Evolutionary conservation across 2,888 invertebrate species (phyloP).

Genomic region (Melieria crassipennis): DNA sequence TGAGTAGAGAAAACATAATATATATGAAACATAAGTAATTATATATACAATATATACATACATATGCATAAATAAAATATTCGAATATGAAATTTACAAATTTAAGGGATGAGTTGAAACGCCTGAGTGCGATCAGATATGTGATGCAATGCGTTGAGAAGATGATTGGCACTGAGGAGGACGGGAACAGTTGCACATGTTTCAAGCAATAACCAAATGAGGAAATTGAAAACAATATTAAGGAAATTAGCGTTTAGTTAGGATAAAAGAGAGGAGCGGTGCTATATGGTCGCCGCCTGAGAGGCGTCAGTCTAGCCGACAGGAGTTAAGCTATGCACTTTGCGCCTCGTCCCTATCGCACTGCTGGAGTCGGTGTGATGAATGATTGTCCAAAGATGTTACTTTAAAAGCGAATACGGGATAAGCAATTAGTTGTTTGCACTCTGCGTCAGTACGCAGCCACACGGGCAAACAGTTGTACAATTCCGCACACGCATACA

Average conservation of each 20-base stretch:
- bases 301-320: too few species aligned
- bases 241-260: slow-evolving; percentile 50
- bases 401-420: slow-evolving; percentile 21
- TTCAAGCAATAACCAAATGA: not conserved
- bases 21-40: not conserved
- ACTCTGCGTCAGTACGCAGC: not conserved
- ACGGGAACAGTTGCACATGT: too few species aligned
- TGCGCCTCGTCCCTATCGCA: too few species aligned
- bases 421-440: slow-evolving; percentile 14
- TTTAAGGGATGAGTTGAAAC: too few species aligned
- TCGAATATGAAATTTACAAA: slow-evolving; percentile 9
- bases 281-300: not conserved
- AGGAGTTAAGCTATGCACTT: too few species aligned
- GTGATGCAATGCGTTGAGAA: too few species aligned
- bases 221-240: slow-evolving; percentile 25
- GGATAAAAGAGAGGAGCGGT: slow-evolving; percentile 44
- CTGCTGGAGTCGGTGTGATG: slow-evolving; percentile 17
- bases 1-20: not conserved
- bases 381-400: slow-evolving; percentile 31
- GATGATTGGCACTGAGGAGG: too few species aligned
- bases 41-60: not conserved
- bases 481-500: not conserved
- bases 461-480: not conserved
- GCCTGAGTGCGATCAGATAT: too few species aligned
- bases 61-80: not conserved